Evolutionary conservation across 2,888 invertebrate species (phyloP), one percentile per base, ranked within the genome.

Genomic region (Plebejus argus): DNA sequence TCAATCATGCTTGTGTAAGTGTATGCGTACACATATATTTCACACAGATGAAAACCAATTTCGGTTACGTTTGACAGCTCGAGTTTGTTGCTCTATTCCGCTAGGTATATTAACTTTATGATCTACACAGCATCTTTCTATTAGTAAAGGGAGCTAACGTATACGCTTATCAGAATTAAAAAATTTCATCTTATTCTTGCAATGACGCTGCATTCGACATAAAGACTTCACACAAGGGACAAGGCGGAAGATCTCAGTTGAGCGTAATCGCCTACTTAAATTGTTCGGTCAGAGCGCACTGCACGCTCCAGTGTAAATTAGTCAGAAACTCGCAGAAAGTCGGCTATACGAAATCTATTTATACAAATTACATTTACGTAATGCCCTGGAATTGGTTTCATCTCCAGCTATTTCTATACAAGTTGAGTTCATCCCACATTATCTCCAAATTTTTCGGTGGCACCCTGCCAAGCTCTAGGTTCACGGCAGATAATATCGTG

Each of bases 401-500:
- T 74, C 66, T 79, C 78, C 56, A 75, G 76, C 76, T 75, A 75
- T 76, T 70, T 70, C 70, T 72, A 70, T 61, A 76, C 75, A 58
- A 45, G 35, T 74, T 72, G 76, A 70, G 58, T 77, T 78, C 79
- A 83, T 70, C 70, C 77, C 58, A 77, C 78, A 81, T 77, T 78
- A 80, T 81, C 74, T 71, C 79, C 76, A 79, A 79, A 76, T 78
- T 80, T 80, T 80, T 79, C 76, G 75, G 72, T 83, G 80, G 82
- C 82, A 80, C 35, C 56, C 20, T 70, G 82, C 82, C 82, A 82
- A 82, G 80, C 75, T 76, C 45, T 78, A 81, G 56, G 71, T 53
- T 20, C 56, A 56, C 70, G 20, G 45, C 8, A 74, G 7, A 49
- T 56, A 53, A 33, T 75, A 76, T 76, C 20, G 39, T 71, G 71